Percentiles rank a stretch among this genome's conserved stretches.
These are phyloP conservation scores for Pantherophis guttatus DNA, from an alignment of 2,113 vertebrate species.

Conservation along the genomic window DNA sequence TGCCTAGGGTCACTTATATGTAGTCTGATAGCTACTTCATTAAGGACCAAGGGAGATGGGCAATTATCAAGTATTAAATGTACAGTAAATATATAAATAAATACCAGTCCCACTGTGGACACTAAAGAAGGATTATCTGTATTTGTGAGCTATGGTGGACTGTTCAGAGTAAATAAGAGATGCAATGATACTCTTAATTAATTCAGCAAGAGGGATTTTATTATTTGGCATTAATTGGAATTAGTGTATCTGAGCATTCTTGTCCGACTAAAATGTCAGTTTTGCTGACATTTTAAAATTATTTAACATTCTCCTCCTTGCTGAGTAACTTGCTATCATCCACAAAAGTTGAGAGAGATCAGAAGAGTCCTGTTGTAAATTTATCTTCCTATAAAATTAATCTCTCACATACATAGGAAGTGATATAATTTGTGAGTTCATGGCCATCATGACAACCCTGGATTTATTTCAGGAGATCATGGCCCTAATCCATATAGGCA, in stretches of 20 bases:
- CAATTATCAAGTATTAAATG: no score
- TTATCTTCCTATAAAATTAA: slow-evolving; percentile 7
- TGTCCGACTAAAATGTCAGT: neutral
- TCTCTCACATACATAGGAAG: slow-evolving; percentile 6
- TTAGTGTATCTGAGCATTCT: neutral
- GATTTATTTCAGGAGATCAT: neutral
- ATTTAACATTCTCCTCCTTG: neutral
- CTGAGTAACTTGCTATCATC: neutral
- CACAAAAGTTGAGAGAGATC: neutral
- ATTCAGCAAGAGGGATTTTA: neutral
- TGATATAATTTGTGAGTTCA: neutral
- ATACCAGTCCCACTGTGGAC: neutral
- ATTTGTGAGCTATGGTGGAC: neutral
- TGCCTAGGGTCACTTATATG: neutral
- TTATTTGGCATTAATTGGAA: neutral
- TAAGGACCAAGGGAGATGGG: neutral
- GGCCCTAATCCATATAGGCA: neutral
- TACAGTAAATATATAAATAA: no score
- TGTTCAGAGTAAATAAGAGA: neutral
- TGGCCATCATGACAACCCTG: neutral
- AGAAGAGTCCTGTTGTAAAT: neutral
- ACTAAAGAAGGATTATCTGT: neutral
- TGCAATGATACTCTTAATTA: neutral
- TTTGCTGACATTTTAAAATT: neutral
- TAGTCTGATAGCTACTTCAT: neutral